Percentiles rank a stretch among this genome's conserved stretches.
These are phyloP conservation scores for Leptopilina myrica DNA, from an alignment of 2,888 invertebrate species.

Conservation along the genomic window DNA sequence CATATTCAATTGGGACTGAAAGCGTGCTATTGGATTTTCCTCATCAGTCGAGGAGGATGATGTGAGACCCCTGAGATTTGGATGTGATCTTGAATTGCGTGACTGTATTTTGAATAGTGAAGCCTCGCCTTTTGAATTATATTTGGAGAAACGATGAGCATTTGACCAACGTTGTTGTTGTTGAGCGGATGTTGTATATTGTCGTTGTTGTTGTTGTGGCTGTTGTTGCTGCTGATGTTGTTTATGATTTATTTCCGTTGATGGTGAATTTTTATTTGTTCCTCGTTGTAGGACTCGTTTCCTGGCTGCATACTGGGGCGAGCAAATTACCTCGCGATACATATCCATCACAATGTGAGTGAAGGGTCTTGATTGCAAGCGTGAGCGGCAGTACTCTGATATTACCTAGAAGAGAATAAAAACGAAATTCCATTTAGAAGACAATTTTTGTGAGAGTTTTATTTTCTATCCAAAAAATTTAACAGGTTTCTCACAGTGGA, in stretches of 20 bases:
- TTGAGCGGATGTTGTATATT: constrained; percentile 11
- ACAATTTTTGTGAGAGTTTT: neutral
- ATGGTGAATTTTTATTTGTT: constrained; percentile 17
- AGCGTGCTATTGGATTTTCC: constrained; percentile 59
- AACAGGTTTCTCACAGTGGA: too few relatives aligned
- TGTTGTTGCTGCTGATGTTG: neutral
- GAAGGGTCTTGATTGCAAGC: constrained; percentile 79
- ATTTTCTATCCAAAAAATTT: neutral
- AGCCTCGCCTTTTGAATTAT: constrained; percentile 63
- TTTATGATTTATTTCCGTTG: neutral
- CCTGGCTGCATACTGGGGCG: constrained; percentile 70
- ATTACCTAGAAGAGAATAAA: constrained; percentile 77
- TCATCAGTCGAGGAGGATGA: constrained; percentile 51
- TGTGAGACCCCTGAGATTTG: constrained; percentile 67
- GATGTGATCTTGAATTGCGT: constrained; percentile 73
- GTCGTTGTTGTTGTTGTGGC: neutral
- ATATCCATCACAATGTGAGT: constrained; percentile 82
- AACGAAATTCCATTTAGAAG: neutral
- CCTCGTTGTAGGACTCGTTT: constrained; percentile 63
- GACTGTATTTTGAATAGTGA: constrained; percentile 69
- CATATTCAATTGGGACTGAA: constrained; percentile 69
- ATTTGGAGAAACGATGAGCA: constrained; percentile 55
- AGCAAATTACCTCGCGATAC: constrained; percentile 78
- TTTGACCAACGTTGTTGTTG: constrained; percentile 54
- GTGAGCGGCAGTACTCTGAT: constrained; percentile 79